Evolutionary conservation across 2,113 vertebrate species (phyloP).

Genomic region (Pygathrix nemaeus): DNA sequence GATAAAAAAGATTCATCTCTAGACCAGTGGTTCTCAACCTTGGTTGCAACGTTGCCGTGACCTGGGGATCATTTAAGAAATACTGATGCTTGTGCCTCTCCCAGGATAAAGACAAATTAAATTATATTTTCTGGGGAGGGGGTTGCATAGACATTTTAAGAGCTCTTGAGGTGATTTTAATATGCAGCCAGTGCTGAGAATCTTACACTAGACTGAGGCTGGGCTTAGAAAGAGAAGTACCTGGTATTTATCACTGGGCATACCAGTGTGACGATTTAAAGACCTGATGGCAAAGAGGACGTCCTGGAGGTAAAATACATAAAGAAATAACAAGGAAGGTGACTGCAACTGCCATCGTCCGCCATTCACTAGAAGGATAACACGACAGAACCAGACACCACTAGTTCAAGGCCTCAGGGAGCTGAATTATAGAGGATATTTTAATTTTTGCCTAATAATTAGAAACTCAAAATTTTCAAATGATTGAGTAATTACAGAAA

Average conservation of each 20-base stretch:
- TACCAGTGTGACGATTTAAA: not conserved
- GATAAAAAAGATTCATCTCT: not conserved
- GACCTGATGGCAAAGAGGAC: conserved; percentile 1
- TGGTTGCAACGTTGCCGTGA: not conserved
- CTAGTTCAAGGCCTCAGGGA: conserved; percentile 52
- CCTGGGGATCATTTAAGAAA: not conserved
- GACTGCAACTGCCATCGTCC: not conserved
- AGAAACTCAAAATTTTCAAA: conserved; percentile 70
- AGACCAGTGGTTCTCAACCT: not conserved
- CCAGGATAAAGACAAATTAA: conserved; percentile 33
- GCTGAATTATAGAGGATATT: conserved; percentile 62
- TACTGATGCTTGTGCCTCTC: not conserved
- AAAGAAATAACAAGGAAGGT: not conserved
- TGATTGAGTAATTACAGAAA: conserved; percentile 63
- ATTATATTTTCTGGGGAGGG: not conserved
- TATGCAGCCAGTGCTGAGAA: not conserved
- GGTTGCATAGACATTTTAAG: not conserved
- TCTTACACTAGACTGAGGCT: not conserved
- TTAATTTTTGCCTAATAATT: conserved; percentile 61
- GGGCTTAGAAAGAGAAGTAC: not conserved
- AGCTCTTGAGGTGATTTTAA: not conserved
- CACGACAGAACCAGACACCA: not conserved
- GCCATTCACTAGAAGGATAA: not conserved
- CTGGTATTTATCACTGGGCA: not conserved
- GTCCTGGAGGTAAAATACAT: not conserved